Percentiles rank a stretch among this genome's conserved stretches.
Evolutionary conservation across 2,113 vertebrate species (phyloP).

Genomic region (Anser brachyrhynchus): DNA sequence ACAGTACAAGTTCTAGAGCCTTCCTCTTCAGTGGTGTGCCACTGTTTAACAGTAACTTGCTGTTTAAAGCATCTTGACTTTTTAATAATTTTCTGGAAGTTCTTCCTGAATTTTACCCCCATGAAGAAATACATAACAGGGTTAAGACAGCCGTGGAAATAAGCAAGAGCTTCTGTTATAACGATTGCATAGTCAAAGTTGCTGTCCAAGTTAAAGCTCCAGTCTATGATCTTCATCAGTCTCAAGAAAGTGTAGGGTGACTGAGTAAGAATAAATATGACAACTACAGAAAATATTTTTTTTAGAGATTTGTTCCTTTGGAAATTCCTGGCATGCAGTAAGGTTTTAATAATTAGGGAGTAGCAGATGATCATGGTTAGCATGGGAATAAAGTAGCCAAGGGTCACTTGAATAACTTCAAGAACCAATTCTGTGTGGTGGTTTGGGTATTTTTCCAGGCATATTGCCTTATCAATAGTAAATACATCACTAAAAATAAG

Average conservation of each 20-base stretch:
- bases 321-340: conserved; percentile 50
- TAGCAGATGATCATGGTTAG: conserved; percentile 68
- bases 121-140: conserved; percentile 74
- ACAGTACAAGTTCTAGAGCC: conserved; percentile 47
- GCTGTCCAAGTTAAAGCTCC: not conserved
- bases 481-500: conserved; percentile 55
- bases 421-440: not conserved
- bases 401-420: conserved; percentile 44
- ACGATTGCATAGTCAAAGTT: conserved; percentile 1
- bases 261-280: conserved; percentile 69
- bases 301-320: conserved; percentile 71
- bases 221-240: conserved; percentile 7
- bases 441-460: not conserved
- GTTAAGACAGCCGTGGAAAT: conserved; percentile 75
- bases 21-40: conserved; percentile 37
- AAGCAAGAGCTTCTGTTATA: conserved; percentile 67
- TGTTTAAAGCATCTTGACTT: conserved; percentile 22
- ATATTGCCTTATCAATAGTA: not conserved
- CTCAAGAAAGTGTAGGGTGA: conserved; percentile 62
- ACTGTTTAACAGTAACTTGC: not conserved
- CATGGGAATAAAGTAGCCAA: conserved; percentile 73
- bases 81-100: conserved; percentile 66
- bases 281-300: conserved; percentile 66
- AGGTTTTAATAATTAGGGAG: conserved; percentile 61
- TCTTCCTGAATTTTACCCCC: conserved; percentile 73